Conservation (phyloP, 2,888 invertebrate species). For the Ferrisia virgata region DNA sequence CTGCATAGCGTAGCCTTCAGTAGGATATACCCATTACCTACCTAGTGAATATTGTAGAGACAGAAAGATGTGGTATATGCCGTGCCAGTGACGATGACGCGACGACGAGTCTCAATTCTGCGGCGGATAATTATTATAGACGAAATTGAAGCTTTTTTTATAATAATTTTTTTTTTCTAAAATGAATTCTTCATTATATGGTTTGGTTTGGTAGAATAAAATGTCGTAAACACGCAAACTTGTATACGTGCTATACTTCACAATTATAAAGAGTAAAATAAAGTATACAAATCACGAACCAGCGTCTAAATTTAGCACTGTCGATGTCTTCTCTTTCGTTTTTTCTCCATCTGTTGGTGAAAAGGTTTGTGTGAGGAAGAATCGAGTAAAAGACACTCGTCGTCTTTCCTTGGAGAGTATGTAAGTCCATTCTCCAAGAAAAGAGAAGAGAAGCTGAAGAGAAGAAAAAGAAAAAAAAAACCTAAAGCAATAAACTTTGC, state of each 20-base stretch:
- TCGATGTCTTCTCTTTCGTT: constrained; percentile 27
- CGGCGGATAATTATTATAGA: neutral
- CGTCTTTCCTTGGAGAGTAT: neutral
- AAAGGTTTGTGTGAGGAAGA: constrained; percentile 16
- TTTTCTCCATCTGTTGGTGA: neutral
- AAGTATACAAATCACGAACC: constrained; percentile 35
- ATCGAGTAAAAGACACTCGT: constrained; percentile 7
- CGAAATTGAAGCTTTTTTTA: neutral
- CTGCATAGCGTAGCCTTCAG: no score
- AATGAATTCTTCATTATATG: constrained; percentile 29
- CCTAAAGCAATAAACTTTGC: constrained; percentile 31
- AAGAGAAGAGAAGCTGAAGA: neutral
- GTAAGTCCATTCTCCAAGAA: constrained; percentile 3
- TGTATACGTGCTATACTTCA: constrained; percentile 28
- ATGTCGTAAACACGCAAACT: constrained; percentile 33
- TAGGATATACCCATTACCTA: no score
- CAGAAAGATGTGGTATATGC: no score
- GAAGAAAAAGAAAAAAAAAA: constrained; percentile 1
- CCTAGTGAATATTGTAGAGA: no score
- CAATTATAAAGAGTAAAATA: constrained; percentile 21
- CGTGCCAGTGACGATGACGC: no score
- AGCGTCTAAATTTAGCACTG: constrained; percentile 26
- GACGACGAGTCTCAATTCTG: neutral
- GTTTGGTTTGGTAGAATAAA: neutral
- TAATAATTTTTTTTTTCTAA: neutral